Base-by-base conservation (phyloP, 2,797 vertebrate genomes). In the Pangasius djambal region DNA sequence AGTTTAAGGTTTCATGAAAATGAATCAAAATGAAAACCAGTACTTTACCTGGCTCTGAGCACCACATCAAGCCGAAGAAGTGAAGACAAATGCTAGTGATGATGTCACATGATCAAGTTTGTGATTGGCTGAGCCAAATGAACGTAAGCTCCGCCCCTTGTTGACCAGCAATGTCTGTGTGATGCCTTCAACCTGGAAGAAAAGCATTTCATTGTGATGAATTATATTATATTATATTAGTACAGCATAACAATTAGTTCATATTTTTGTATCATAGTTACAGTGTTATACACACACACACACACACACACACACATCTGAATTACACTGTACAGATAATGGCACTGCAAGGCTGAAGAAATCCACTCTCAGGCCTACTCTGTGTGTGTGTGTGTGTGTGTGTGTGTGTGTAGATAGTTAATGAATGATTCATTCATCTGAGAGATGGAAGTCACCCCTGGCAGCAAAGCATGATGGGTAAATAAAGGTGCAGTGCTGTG, bases 381-480 rank as follows among this genome's bases (percentile, higher is more conserved):
- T 69, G 13, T 34, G 44, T 44, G 44, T 44, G 44, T 40, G 8
- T 74, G 10, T 72, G 70, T 74, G 70, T 72, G 70, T 44, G 20
- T 48, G 40, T 48, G 10, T 75, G 74, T 50, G 74, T 50, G 44
- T 50, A 1, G 22, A 15, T 55, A 31, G 15, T 59, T 59, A 88
- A 67, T 69, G 25, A 84, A 12, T 9, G 2, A 65, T 84, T 50
- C 25, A 48, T 84, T 31, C 3, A 13, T 18, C 83, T 67, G 63
- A 59, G 18, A 67, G 48, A 65, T 86, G 22, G 48, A 87, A 69
- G 78, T 81, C 25, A 16, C 79, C 50, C 18, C 52, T 44, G 65
- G 92, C 61, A 79, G 77, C 93, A 92, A 90, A 92, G 88, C 91
- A 88, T 92, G 89, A 59, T 88, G 69, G 81, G 70, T 88, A 77